Conservation (phyloP, 2,113 vertebrate genomes). For the Corynorhinus townsendii region DNA sequence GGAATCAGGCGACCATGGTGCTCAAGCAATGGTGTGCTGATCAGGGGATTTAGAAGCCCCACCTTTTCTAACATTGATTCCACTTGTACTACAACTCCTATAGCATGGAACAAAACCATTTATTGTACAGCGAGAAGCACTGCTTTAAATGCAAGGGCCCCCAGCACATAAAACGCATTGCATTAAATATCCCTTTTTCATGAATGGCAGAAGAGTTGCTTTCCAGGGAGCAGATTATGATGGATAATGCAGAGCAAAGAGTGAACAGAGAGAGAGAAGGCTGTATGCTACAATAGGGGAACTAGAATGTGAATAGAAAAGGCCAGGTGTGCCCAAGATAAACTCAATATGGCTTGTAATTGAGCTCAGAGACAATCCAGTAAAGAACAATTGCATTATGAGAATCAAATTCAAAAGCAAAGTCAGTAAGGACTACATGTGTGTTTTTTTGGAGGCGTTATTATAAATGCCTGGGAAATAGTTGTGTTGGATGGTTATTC, state of each 20-base stretch:
- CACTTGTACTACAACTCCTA: background rate
- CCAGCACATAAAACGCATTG: background rate
- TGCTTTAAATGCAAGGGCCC: background rate
- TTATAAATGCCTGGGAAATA: constrained; percentile 23
- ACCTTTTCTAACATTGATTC: background rate
- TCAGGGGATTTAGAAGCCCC: background rate
- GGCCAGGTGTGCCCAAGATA: background rate
- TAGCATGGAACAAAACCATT: background rate
- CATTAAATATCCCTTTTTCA: background rate
- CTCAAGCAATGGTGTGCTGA: background rate
- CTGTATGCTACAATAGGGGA: background rate
- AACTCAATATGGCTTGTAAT: constrained; percentile 6
- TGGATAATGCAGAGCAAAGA: background rate
- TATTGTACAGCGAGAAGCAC: background rate
- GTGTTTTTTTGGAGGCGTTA: constrained; percentile 20
- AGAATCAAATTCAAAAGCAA: constrained; percentile 30
- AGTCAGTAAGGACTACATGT: background rate
- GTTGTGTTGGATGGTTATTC: background rate
- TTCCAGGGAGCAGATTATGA: background rate
- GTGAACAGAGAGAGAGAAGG: background rate
- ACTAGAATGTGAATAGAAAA: background rate
- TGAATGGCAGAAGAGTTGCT: background rate
- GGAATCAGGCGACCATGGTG: background rate
- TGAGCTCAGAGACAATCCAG: constrained; percentile 9
- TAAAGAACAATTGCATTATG: constrained; percentile 27